Percentiles rank a stretch among this genome's conserved stretches.
phyloP scores from a whole-genome alignment of 1,140 invertebrate genomes.

The Charaxes varanes region DNA sequence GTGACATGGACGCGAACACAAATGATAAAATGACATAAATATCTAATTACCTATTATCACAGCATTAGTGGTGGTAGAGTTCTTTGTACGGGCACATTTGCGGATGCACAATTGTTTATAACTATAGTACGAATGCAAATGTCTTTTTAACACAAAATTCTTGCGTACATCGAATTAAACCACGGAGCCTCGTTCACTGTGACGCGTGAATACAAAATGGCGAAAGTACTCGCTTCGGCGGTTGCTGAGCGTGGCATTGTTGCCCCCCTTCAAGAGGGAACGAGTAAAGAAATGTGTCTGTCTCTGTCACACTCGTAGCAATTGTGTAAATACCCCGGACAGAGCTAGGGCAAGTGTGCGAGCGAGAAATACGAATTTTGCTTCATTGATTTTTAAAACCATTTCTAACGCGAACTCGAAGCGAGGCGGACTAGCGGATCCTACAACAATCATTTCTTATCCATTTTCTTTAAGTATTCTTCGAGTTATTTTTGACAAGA shows the following conservation, averaged over 20 bases:
- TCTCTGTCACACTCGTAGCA: too few relatives aligned
- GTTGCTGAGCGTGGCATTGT: conserved; percentile 4
- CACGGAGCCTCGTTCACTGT: conserved; percentile 26
- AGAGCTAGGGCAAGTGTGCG: too few relatives aligned
- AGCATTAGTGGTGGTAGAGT: neutral
- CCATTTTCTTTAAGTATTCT: too few relatives aligned
- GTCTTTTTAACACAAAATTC: conserved; percentile 2
- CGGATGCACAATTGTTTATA: neutral
- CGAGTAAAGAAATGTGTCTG: too few relatives aligned
- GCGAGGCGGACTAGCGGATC: too few relatives aligned
- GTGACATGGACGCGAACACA: neutral
- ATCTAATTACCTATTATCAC: conserved; percentile 7
- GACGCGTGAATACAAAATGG: conserved; percentile 50
- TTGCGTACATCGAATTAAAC: conserved; percentile 3
- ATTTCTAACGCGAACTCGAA: too few relatives aligned
- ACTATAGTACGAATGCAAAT: neutral
- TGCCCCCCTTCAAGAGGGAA: neutral
- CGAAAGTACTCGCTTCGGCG: conserved; percentile 22
- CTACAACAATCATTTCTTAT: too few relatives aligned
- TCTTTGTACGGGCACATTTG: neutral
- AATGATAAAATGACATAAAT: neutral
- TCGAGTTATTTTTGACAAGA: too few relatives aligned
- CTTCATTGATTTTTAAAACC: too few relatives aligned
- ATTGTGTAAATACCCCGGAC: too few relatives aligned
- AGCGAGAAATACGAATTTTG: too few relatives aligned